Percentiles rank a stretch among this genome's conserved stretches.
phyloP scores from a whole-genome alignment of 2,888 invertebrate genomes.

The Drosophila tanythrix region DNA sequence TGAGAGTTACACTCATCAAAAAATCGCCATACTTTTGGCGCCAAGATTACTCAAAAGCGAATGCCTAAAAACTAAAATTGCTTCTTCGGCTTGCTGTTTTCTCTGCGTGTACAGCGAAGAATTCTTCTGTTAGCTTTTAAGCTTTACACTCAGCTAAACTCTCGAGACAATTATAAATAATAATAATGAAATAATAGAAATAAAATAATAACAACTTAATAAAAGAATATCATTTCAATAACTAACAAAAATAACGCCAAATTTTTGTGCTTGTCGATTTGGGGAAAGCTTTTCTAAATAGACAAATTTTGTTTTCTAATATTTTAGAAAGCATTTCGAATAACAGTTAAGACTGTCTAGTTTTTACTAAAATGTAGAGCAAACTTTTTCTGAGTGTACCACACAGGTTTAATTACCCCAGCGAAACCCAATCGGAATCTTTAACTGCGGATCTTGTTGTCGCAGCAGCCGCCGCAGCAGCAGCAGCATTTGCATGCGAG shows the following conservation, averaged over 20 bases:
- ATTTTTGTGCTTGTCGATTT: background rate
- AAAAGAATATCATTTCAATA: background rate
- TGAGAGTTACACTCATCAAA: background rate
- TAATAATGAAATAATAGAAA: background rate
- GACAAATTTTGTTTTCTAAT: background rate
- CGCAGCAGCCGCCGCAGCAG: constrained; percentile 19
- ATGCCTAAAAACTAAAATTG: background rate
- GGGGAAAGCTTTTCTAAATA: background rate
- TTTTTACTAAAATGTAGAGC: background rate
- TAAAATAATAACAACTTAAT: background rate
- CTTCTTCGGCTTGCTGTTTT: background rate
- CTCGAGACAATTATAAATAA: background rate
- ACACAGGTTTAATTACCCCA: constrained; percentile 70
- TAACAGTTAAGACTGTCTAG: background rate
- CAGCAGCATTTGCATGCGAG: constrained; percentile 56
- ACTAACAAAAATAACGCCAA: background rate
- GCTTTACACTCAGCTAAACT: background rate
- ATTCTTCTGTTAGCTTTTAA: background rate
- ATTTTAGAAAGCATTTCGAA: background rate
- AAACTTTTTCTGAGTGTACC: constrained; percentile 2
- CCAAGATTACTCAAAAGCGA: background rate
- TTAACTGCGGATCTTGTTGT: constrained; percentile 16
- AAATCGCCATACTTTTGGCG: background rate
- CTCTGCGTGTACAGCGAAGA: background rate
- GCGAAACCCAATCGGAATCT: constrained; percentile 56